Evolutionary conservation across 2,888 invertebrate genomes (phyloP).

Genomic region (Drosophila rellima): DNA sequence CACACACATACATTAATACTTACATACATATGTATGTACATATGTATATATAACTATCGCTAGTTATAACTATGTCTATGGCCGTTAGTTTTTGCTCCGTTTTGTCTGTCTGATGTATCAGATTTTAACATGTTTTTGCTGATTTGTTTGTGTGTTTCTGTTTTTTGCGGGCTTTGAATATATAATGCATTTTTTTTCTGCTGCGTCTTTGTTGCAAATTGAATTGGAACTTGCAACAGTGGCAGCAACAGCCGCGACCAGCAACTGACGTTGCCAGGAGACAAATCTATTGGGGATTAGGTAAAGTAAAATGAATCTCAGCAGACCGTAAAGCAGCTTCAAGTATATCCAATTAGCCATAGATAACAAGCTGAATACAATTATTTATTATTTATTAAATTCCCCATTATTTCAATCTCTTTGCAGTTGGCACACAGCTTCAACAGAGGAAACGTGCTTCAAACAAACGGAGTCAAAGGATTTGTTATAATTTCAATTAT

Average conservation of each 20-base stretch:
- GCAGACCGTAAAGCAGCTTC: background rate
- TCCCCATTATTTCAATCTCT: slow-evolving; percentile 1
- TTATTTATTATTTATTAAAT: background rate
- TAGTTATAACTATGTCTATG: slow-evolving; percentile 47
- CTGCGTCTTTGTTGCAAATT: slow-evolving; percentile 71
- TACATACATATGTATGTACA: background rate
- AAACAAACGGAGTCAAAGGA: background rate
- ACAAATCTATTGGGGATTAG: slow-evolving; percentile 55
- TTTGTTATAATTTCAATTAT: slow-evolving; percentile 2
- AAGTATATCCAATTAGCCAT: background rate
- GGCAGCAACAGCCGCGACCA: slow-evolving; percentile 16
- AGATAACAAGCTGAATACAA: background rate
- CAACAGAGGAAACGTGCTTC: background rate
- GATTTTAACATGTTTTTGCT: slow-evolving; percentile 27
- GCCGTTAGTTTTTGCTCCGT: slow-evolving; percentile 40
- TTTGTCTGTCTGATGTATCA: slow-evolving; percentile 20
- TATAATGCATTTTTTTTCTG: slow-evolving; percentile 52
- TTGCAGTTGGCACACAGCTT: slow-evolving; percentile 28
- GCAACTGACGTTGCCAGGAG: slow-evolving; percentile 69
- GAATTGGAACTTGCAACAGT: slow-evolving; percentile 55
- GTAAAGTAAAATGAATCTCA: slow-evolving; percentile 3
- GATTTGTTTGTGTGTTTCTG: slow-evolving; percentile 5
- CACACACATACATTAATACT: slow-evolving; percentile 5
- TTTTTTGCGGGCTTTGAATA: slow-evolving; percentile 53
- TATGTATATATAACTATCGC: slow-evolving; percentile 24